Evolutionary conservation across 2,113 vertebrate species (phyloP).

Genomic region (Centropus unirufus): DNA sequence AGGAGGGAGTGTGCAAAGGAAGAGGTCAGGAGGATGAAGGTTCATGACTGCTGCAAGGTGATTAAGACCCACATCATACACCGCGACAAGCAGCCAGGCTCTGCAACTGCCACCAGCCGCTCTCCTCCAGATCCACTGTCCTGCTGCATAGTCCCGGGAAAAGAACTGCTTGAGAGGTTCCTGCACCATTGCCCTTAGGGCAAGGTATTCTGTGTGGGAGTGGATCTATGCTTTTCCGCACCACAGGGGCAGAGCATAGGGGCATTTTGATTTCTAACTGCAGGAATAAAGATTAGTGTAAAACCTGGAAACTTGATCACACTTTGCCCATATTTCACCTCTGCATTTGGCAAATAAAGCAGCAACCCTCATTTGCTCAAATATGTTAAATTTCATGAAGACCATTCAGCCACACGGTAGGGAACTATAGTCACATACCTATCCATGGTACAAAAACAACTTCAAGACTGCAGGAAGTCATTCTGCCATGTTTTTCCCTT

Average conservation of each 20-base stretch:
- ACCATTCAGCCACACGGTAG: not conserved
- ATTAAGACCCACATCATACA: not conserved
- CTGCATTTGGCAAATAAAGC: not conserved
- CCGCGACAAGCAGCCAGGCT: accelerated
- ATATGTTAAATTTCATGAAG: not conserved
- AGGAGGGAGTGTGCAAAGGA: not conserved
- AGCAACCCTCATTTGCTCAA: not conserved
- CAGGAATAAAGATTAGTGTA: not conserved
- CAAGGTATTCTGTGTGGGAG: not conserved
- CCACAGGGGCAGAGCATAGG: not conserved
- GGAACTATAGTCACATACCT: not conserved
- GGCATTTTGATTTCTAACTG: not conserved
- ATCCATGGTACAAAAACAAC: not conserved
- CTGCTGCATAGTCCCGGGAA: not conserved
- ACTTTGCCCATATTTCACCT: not conserved
- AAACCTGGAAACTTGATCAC: not conserved
- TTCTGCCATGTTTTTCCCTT: not conserved
- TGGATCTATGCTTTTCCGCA: not conserved
- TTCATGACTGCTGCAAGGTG: not conserved
- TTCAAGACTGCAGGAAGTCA: not conserved
- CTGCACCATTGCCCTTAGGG: not conserved
- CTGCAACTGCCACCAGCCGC: not conserved
- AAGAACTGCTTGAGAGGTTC: not conserved
- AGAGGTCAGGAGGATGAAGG: not conserved
- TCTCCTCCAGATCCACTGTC: not conserved